phyloP scores from a whole-genome alignment of 1,140 invertebrate species.

The Solen grandis region DNA sequence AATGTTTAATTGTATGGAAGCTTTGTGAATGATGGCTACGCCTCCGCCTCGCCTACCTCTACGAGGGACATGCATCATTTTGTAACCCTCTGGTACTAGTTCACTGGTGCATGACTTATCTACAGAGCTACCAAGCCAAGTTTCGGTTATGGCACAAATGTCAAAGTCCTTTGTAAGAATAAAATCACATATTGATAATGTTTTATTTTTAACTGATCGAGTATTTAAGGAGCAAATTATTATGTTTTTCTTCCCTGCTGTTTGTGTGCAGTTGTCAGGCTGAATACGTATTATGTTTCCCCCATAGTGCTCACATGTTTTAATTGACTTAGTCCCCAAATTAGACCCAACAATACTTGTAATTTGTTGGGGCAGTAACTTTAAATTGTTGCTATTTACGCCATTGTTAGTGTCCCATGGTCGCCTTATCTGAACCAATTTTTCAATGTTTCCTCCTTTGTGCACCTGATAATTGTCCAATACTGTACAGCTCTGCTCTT shows the following conservation, averaged over 20 bases:
- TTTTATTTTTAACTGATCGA: slow-evolving; percentile 36
- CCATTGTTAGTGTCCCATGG: neutral
- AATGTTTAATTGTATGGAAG: slow-evolving; percentile 10
- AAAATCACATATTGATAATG: slow-evolving; percentile 24
- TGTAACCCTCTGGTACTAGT: slow-evolving; percentile 13
- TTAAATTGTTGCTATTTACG: neutral
- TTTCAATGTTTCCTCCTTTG: neutral
- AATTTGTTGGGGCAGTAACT: neutral
- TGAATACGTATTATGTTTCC: too few relatives aligned
- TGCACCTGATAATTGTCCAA: neutral
- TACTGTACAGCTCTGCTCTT: neutral
- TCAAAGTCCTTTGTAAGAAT: slow-evolving; percentile 29
- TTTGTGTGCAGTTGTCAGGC: neutral
- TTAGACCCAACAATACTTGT: neutral
- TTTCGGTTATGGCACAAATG: slow-evolving; percentile 33
- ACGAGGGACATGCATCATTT: slow-evolving; percentile 21
- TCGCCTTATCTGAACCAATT: neutral
- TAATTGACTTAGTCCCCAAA: too few relatives aligned
- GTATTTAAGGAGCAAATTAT: slow-evolving; percentile 18
- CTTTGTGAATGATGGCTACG: slow-evolving; percentile 24
- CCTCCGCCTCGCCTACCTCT: slow-evolving; percentile 4
- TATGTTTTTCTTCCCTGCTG: slow-evolving; percentile 9
- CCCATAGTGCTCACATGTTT: too few relatives aligned
- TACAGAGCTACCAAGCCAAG: slow-evolving; percentile 33
- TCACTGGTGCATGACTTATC: slow-evolving; percentile 37